A percentile compares a stretch with the other conserved stretches of the same genome.
Conservation (phyloP, 2,113 vertebrate species). For the Anolis carolinensis region DNA sequence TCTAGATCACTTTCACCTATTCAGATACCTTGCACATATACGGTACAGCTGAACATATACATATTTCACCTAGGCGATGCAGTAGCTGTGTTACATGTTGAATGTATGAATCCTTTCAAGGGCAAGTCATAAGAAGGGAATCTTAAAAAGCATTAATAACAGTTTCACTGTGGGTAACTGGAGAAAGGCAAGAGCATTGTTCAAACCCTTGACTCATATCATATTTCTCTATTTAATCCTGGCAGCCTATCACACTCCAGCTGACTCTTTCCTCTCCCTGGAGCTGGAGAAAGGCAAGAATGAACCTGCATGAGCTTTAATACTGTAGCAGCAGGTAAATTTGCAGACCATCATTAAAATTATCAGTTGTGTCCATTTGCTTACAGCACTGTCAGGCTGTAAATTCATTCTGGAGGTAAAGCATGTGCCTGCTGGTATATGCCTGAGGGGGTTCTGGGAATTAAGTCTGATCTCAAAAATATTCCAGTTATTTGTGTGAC, state of each 20-base stretch:
- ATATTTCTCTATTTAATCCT: conserved; percentile 65
- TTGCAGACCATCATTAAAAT: conserved; percentile 51
- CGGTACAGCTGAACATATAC: neutral
- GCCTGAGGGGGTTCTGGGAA: conserved; percentile 80
- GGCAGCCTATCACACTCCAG: conserved; percentile 52
- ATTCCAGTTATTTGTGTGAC: conserved; percentile 84
- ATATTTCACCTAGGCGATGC: neutral
- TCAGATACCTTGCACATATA: no score
- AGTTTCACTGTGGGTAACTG: conserved; percentile 54
- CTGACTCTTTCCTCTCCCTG: conserved; percentile 64
- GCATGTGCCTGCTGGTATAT: conserved; percentile 73
- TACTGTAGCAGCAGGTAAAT: conserved; percentile 52
- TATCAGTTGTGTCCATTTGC: conserved; percentile 45
- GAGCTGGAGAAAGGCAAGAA: conserved; percentile 49
- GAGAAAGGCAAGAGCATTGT: conserved; percentile 52
- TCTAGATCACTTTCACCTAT: no score
- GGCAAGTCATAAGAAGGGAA: neutral
- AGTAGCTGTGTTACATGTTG: neutral
- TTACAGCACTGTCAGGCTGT: conserved; percentile 58
- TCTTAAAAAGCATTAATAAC: neutral
- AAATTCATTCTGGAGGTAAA: conserved; percentile 61
- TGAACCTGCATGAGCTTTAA: conserved; percentile 41
- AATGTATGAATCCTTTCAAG: neutral
- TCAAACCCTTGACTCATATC: conserved; percentile 62
- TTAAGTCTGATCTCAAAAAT: conserved; percentile 76